Base-by-base conservation (phyloP, 2,888 invertebrate genomes). In the Drosophila mettleri region DNA sequence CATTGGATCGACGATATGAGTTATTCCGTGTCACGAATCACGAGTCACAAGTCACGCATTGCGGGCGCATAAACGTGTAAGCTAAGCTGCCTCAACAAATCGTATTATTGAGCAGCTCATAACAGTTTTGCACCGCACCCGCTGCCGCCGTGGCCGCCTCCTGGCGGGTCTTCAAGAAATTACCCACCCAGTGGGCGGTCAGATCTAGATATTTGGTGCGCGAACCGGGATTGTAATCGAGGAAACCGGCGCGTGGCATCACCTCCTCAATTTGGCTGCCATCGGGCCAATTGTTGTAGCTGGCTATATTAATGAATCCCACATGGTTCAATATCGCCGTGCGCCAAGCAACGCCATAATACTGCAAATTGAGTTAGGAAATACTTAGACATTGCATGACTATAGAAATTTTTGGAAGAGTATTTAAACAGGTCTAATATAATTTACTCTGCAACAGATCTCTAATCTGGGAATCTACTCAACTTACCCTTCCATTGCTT, bases 251-350 rank as follows among this genome's bases (percentile, higher is more conserved):
- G 52, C 90, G 88, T 3, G 92, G 89, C 31, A 89, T 79, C 3
- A 91, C 95, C 39, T 95, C 94, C 89, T 96, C 96, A 59, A 96
- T 95, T 91, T 96, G 95, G 10, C 95, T 95, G 6, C 96, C 96
- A 90, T 95, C 95, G 76, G 95, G 94, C 95, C 95, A 96, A 87
- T 95, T 95, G 88, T 96, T 96, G 87, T 95, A 96, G 62, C 95
- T 95, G 39, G 95, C 95, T 60, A 96, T 94, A 10, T 94, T 94
- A 16, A 96, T 92, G 55, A 94, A 93, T 57, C 93, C 92, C 10
- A 94, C 93, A 22, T 93, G 93, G 46, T 93, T 93, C 8, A 93
- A 92, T 12, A 95, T 90, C 1, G 95, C 95, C 34, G 93, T 93
- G 53, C 93, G 92, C 94, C 95, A 95, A 0, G 94, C 94, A 0